Evolutionary conservation across 1,140 invertebrate species (phyloP).

Genomic region (Akabosia matsudoensis): DNA sequence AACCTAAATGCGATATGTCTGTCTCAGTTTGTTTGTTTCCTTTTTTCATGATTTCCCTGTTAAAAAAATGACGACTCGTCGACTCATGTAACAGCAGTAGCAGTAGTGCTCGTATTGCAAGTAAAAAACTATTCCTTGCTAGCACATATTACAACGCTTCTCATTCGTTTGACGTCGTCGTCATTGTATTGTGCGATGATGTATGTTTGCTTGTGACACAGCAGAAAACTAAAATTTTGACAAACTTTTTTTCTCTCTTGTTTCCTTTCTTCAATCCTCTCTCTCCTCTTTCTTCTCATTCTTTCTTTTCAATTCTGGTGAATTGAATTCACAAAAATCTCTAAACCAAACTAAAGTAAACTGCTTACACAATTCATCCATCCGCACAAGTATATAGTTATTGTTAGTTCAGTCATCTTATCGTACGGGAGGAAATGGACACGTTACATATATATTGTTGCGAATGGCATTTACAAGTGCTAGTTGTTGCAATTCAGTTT

Average conservation of each 20-base stretch:
- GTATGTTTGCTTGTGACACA: slow-evolving; percentile 23
- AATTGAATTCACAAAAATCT: slow-evolving; percentile 20
- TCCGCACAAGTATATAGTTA: not conserved
- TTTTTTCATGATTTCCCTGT: too few species aligned
- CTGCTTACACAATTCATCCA: slow-evolving; percentile 21
- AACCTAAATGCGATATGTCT: not conserved
- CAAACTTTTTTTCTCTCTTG: slow-evolving; percentile 15
- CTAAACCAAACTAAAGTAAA: slow-evolving; percentile 24
- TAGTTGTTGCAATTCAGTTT: too few species aligned
- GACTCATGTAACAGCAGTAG: too few species aligned
- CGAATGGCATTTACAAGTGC: too few species aligned
- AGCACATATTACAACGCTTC: not conserved
- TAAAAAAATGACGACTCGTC: too few species aligned
- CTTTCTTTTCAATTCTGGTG: slow-evolving; percentile 16
- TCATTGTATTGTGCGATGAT: slow-evolving; percentile 10
- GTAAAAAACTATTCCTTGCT: too few species aligned
- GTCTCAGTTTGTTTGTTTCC: not conserved
- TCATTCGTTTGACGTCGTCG: not conserved
- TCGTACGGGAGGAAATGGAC: not conserved
- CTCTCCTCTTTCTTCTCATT: slow-evolving; percentile 6
- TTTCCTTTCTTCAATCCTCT: slow-evolving; percentile 21
- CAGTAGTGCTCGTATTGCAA: too few species aligned
- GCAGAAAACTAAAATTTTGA: slow-evolving; percentile 8
- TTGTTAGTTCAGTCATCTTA: slow-evolving; percentile 6
- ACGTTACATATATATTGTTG: too few species aligned